Conservation (phyloP, 2,113 vertebrate genomes). For the Vombatus ursinus region DNA sequence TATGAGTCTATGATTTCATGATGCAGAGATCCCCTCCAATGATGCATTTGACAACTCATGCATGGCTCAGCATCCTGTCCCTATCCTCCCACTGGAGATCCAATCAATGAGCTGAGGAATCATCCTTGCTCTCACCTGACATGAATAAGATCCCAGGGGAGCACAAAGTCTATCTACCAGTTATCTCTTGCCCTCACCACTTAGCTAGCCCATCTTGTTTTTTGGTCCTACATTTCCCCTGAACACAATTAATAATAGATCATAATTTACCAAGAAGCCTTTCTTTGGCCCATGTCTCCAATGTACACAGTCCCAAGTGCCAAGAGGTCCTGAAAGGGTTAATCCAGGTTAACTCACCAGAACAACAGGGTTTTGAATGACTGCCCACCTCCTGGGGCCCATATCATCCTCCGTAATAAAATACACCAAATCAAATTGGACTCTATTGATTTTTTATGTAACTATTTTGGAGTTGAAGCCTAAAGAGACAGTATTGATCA, state of each 20-base stretch:
- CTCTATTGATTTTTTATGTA: constrained; percentile 71
- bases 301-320: neutral
- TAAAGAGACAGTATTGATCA: constrained; percentile 54
- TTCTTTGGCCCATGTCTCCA: neutral
- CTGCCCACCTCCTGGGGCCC: neutral
- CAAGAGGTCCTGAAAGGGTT: neutral
- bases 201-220: neutral
- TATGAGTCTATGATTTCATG: neutral
- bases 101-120: neutral
- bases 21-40: neutral
- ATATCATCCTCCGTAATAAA: constrained; percentile 58
- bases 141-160: neutral
- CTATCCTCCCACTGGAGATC: neutral
- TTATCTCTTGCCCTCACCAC: neutral
- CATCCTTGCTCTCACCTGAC: neutral
- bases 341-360: constrained; percentile 22
- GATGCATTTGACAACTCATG: neutral
- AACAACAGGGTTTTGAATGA: constrained; percentile 22
- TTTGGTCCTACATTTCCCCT: neutral
- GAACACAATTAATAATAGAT: neutral
- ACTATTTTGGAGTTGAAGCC: constrained; percentile 61
- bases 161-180: neutral
- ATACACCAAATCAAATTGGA: constrained; percentile 73
- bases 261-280: neutral
- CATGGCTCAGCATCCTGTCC: neutral